These are phyloP conservation scores for Mylabris phalerata DNA, from an alignment of 1,140 invertebrate genomes.

Conservation along the genomic window DNA sequence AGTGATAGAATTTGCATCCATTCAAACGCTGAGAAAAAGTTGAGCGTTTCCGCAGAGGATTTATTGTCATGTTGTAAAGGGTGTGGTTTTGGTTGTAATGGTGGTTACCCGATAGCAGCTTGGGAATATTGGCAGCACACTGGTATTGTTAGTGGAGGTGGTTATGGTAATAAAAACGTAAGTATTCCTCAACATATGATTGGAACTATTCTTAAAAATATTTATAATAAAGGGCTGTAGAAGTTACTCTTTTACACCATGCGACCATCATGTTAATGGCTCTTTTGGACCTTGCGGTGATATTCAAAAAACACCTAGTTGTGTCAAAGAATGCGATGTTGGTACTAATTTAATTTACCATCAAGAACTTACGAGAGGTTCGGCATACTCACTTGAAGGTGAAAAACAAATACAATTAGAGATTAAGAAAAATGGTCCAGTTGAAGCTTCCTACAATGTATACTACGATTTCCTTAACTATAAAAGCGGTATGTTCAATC, in stretches of 20 bases:
- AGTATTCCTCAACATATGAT: background rate
- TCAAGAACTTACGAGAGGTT: constrained; percentile 43
- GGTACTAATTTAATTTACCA: constrained; percentile 49
- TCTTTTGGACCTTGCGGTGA: constrained; percentile 21
- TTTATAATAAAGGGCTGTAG: constrained; percentile 22
- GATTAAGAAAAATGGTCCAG: constrained; percentile 20
- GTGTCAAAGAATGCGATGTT: constrained; percentile 48
- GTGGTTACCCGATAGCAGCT: constrained; percentile 54
- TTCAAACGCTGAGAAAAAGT: constrained; percentile 47
- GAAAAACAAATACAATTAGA: constrained; percentile 21
- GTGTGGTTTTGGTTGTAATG: constrained; percentile 59
- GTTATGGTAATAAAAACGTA: constrained; percentile 27
- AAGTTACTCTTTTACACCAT: constrained; percentile 54
- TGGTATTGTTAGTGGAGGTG: constrained; percentile 7
- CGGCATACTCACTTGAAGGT: background rate
- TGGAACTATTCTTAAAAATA: background rate
- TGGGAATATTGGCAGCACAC: constrained; percentile 51
- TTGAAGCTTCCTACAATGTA: constrained; percentile 6
- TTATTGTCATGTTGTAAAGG: constrained; percentile 53
- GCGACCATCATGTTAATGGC: constrained; percentile 54
- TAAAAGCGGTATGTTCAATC: too few relatives aligned
- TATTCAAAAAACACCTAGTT: constrained; percentile 50
- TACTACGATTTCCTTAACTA: constrained; percentile 11
- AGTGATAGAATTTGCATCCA: constrained; percentile 63
- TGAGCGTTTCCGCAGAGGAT: constrained; percentile 56